Evolutionary conservation across 2,888 invertebrate species (phyloP).

Genomic region (Phorcus lineatus): DNA sequence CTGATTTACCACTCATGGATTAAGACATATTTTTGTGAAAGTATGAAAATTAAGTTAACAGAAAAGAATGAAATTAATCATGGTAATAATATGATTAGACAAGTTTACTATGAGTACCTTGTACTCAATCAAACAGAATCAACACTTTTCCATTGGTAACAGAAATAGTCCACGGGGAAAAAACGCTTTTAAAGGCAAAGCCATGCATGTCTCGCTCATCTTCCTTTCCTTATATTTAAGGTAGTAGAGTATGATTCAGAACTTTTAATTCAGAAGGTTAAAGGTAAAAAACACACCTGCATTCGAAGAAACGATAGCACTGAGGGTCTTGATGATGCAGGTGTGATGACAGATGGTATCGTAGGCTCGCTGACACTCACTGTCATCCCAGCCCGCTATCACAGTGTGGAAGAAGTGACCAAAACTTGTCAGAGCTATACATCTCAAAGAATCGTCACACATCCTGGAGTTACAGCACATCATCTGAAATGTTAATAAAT

Average conservation of each 20-base stretch:
- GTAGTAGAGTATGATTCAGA: no score
- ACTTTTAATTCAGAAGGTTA: neutral
- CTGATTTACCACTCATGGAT: neutral
- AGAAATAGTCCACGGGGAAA: no score
- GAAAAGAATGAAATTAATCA: no score
- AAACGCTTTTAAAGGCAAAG: no score
- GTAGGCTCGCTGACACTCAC: conserved; percentile 72
- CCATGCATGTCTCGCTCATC: no score
- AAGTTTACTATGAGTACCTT: no score
- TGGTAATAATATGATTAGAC: no score
- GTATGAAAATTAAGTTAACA: no score
- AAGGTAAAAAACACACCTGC: conserved; percentile 57
- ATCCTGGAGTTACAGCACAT: conserved; percentile 33
- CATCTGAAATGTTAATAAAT: conserved; percentile 25
- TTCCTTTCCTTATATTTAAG: no score
- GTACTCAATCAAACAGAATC: no score
- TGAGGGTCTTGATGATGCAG: conserved; percentile 65
- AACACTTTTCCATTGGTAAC: no score
- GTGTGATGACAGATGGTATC: conserved; percentile 66
- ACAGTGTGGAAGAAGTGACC: conserved; percentile 74
- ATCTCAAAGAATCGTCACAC: conserved; percentile 61
- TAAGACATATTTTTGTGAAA: neutral
- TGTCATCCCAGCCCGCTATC: conserved; percentile 75
- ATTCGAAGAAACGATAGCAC: conserved; percentile 63
- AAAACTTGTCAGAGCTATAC: conserved; percentile 70